Base-by-base conservation (phyloP, 2,888 invertebrate genomes). In the Bellardia pandia region DNA sequence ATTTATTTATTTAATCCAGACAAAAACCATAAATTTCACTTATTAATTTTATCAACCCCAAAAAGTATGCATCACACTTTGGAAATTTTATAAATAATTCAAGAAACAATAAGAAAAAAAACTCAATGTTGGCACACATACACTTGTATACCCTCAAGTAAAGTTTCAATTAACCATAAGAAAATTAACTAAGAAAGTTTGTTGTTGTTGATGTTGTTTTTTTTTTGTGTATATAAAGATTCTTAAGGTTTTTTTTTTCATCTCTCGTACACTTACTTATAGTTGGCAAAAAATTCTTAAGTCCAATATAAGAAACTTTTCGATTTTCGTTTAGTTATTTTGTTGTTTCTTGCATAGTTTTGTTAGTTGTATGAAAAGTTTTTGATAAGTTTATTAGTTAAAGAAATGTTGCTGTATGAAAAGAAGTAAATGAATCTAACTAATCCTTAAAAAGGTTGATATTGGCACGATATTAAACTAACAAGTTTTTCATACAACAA, bases 101-200 rank as follows among this genome's bases (percentile, higher is more conserved):
- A 42, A 13, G 7, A 0, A 64, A 30, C 37, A 64, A 40, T 45
- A 42, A 33, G 62, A 37, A 23, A 66, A 56, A 68, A 33, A 42
- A 2, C 5, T 16, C 13, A 48, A 0, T 33, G 62, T 9, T 33
- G 0, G n/a, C 37, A 7, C 45, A n/a, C 14, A 30, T n/a, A 14
- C 30, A 30, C 30, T 6, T 16, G 4, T 16, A 62, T 23, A 68
- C 58, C 72, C 60, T 37, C 33, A 75, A 86, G 68, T 11, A 74
- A 86, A 86, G 74, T 86, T 79, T 86, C 80, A 84, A 86, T 86
- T 81, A 86, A 86, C 72, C 62, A 37, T 74, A 81, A 77, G 69
- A 77, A 86, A 78, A 81, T 84, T 81, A 85, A 77, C 71, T 75
- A 30, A 40, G 42, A 51, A 84, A 80, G 68, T 74, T 71, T 76